These are phyloP conservation scores for Paradoxurus hermaphroditus DNA, from an alignment of 2,113 vertebrate genomes.

Conservation along the genomic window DNA sequence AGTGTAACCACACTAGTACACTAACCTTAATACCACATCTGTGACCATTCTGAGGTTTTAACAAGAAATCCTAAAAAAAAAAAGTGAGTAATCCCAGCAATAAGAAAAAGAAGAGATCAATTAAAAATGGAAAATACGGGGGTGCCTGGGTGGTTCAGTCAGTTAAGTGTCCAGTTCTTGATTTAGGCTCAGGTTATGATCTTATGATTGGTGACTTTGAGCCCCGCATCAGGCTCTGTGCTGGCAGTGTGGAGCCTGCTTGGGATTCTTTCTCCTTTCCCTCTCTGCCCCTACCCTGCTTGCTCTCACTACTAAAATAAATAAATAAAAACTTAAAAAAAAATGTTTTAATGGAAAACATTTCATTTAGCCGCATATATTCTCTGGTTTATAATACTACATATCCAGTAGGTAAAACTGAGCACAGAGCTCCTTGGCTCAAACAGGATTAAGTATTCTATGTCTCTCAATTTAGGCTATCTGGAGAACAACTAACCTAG, in stretches of 20 bases:
- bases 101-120: constrained; percentile 15
- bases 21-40: not conserved
- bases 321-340: no score
- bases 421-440: not conserved
- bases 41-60: constrained; percentile 2
- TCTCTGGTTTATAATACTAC: not conserved
- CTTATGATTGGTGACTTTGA: no score
- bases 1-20: no score
- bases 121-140: not conserved
- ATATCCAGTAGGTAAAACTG: not conserved
- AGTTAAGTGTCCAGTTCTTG: no score
- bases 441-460: not conserved
- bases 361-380: not conserved
- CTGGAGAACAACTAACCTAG: not conserved
- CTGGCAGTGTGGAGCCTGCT: no score
- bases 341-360: not conserved
- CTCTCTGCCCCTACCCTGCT: no score
- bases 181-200: no score
- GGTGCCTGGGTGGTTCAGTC: no score
- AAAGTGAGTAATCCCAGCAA: not conserved
- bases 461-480: constrained; percentile 18
- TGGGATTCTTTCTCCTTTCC: no score
- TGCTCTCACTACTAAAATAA: no score
- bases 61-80: constrained; percentile 30
- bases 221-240: no score